Conservation (phyloP, 2,888 invertebrate genomes). For the Nomada hirtipes region DNA sequence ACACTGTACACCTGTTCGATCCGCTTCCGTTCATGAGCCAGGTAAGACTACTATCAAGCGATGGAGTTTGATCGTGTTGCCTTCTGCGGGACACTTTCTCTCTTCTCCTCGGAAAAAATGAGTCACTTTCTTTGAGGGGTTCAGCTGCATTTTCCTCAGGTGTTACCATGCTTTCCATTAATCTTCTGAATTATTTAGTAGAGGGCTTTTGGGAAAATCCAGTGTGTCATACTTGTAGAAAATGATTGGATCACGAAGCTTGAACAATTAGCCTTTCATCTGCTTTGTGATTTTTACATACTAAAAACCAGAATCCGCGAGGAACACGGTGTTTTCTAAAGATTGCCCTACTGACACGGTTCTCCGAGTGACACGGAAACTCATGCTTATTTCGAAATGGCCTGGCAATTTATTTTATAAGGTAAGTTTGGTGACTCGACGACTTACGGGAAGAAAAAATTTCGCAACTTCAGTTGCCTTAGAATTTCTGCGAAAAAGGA, state of each 20-base stretch:
- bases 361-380: slow-evolving; percentile 32
- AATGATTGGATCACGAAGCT: not conserved
- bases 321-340: slow-evolving; percentile 11
- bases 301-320: not conserved
- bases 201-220: too few species aligned
- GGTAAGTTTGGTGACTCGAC: too few species aligned
- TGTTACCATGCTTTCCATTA: not conserved
- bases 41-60: slow-evolving; percentile 45
- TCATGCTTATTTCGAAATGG: not conserved
- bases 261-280: not conserved
- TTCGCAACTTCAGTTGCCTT: too few species aligned
- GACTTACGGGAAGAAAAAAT: too few species aligned
- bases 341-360: slow-evolving; percentile 61
- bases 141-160: not conserved
- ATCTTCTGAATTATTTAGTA: not conserved
- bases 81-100: slow-evolving; percentile 79
- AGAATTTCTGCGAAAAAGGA: too few species aligned
- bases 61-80: slow-evolving; percentile 28
- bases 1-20: slow-evolving; percentile 23
- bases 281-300: not conserved
- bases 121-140: slow-evolving; percentile 78
- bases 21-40: slow-evolving; percentile 40
- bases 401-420: too few species aligned
- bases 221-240: not conserved
- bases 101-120: slow-evolving; percentile 72